Percentiles rank a stretch among this genome's conserved stretches.
Conservation (phyloP, 2,888 invertebrate genomes). For the Syritta pipiens region DNA sequence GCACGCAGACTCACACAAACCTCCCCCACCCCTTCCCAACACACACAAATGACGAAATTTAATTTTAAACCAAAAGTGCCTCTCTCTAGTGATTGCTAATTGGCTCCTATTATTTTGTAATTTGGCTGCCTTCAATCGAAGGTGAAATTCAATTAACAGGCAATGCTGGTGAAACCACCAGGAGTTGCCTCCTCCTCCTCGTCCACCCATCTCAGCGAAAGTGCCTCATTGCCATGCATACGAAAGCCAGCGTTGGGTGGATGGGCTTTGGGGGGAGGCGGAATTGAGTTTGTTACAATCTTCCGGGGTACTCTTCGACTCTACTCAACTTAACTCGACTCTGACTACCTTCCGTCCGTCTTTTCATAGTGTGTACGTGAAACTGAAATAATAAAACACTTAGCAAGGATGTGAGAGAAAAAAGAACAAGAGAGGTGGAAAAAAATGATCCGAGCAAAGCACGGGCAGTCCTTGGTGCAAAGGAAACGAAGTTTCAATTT, state of each 20-base stretch:
- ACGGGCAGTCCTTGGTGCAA: no score
- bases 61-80: conserved; percentile 68
- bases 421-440: neutral
- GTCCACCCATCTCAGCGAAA: conserved; percentile 1
- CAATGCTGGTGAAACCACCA: conserved; percentile 56
- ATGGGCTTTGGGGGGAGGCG: conserved; percentile 1
- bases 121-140: conserved; percentile 69
- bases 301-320: conserved; percentile 41
- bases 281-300: conserved; percentile 61
- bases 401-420: conserved; percentile 57
- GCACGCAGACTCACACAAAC: conserved; percentile 9
- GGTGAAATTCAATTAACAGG: conserved; percentile 69
- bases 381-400: conserved; percentile 67
- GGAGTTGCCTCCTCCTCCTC: conserved; percentile 1
- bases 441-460: no score
- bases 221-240: conserved; percentile 49
- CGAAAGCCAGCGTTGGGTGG: neutral
- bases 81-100: conserved; percentile 67
- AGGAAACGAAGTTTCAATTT: neutral
- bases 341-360: conserved; percentile 32
- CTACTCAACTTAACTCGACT: no score
- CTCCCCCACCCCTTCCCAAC: neutral
- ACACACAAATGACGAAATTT: conserved; percentile 46
- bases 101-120: conserved; percentile 69
- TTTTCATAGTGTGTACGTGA: conserved; percentile 51